Evolutionary conservation across 2,113 vertebrate species (phyloP).

Genomic region (Chrysochloris asiatica): DNA sequence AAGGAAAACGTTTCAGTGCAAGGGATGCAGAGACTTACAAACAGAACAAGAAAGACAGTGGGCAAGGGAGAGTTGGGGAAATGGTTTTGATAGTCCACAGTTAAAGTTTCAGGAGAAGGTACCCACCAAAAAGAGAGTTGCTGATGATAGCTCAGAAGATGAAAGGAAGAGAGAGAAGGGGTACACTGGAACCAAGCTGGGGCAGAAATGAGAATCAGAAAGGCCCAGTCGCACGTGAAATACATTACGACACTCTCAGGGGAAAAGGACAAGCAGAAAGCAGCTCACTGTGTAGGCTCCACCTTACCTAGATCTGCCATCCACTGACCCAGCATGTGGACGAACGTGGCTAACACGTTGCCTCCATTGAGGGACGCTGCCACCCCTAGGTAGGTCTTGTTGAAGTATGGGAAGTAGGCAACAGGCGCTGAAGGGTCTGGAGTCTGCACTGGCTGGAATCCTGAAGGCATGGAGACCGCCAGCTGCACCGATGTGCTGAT

Average conservation of each 20-base stretch:
- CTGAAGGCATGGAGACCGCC: slow-evolving; percentile 88
- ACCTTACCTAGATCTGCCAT: slow-evolving; percentile 91
- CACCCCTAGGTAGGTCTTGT: slow-evolving; percentile 90
- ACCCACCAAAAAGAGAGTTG: neutral
- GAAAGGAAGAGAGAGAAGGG: neutral
- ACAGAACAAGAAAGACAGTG: neutral
- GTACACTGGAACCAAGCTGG: neutral
- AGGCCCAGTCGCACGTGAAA: neutral
- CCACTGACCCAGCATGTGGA: slow-evolving; percentile 91
- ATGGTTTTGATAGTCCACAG: neutral
- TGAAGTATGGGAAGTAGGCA: slow-evolving; percentile 93
- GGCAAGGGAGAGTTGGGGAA: neutral
- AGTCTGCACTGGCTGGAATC: slow-evolving; percentile 87
- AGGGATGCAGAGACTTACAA: neutral
- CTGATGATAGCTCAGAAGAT: neutral
- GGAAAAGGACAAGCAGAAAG: neutral
- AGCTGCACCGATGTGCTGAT: slow-evolving; percentile 96
- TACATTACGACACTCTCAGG: neutral
- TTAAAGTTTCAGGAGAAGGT: neutral
- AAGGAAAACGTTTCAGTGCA: slow-evolving; percentile 35
- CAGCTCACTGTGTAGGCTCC: neutral
- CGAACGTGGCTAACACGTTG: slow-evolving; percentile 92
- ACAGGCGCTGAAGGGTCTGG: slow-evolving; percentile 87
- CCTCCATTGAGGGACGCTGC: slow-evolving; percentile 97
- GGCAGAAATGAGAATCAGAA: neutral